Conservation (phyloP, 2,113 vertebrate genomes). For the Oreochromis tanganicae region DNA sequence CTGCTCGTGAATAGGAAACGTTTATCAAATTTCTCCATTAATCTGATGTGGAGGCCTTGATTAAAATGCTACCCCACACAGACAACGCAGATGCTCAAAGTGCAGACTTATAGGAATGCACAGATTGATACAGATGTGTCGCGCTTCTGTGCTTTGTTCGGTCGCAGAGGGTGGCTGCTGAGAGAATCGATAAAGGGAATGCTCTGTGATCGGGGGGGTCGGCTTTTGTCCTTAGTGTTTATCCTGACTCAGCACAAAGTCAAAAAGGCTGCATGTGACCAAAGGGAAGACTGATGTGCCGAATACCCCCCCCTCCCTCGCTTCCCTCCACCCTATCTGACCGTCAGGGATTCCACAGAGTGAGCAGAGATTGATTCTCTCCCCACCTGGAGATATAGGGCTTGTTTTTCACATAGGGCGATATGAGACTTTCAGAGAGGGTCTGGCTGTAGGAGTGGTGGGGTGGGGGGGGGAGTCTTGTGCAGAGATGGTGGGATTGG, state of each 20-base stretch:
- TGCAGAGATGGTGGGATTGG: slow-evolving; percentile 30
- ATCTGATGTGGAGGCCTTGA: slow-evolving; percentile 60
- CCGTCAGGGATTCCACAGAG: slow-evolving; percentile 46
- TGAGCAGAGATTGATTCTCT: slow-evolving; percentile 61
- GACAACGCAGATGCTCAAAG: slow-evolving; percentile 46
- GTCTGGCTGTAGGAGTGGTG: neutral
- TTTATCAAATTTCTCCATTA: slow-evolving; percentile 71
- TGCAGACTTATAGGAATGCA: slow-evolving; percentile 40
- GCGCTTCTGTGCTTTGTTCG: neutral
- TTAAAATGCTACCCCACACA: slow-evolving; percentile 61
- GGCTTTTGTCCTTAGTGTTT: slow-evolving; percentile 50
- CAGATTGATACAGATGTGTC: slow-evolving; percentile 59
- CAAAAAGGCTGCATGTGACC: slow-evolving; percentile 55
- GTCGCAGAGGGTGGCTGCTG: slow-evolving; percentile 21
- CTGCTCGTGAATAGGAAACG: slow-evolving; percentile 42
- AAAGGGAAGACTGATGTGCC: slow-evolving; percentile 48
- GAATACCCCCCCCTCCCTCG: neutral
- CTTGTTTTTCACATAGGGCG: slow-evolving; percentile 55
- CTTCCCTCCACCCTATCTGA: neutral
- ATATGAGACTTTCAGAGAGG: slow-evolving; percentile 48
- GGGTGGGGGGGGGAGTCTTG: neutral
- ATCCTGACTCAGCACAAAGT: slow-evolving; percentile 58
- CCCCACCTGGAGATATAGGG: slow-evolving; percentile 43
- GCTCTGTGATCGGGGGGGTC: slow-evolving; percentile 4
- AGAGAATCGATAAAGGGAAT: slow-evolving; percentile 44